Conservation (phyloP, 2,797 vertebrate genomes). For the Arrhamphus sclerolepis region DNA sequence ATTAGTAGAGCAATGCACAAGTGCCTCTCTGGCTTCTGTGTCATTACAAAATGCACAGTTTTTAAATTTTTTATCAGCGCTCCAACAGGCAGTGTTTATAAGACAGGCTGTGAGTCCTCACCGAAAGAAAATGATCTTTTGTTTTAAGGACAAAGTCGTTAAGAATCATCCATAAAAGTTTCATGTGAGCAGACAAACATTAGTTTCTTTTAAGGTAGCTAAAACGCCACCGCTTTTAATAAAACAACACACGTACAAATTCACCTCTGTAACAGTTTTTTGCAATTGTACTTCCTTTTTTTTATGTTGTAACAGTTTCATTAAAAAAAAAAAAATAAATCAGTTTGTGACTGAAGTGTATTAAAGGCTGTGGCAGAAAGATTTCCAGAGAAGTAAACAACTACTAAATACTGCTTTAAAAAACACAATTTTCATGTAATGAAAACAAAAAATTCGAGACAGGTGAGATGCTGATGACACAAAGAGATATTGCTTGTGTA, state of each 20-base stretch:
- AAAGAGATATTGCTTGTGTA: slow-evolving; percentile 2
- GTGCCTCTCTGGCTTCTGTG: no score
- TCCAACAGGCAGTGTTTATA: no score
- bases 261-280: slow-evolving; percentile 76
- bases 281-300: slow-evolving; percentile 56
- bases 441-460: background rate
- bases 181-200: background rate
- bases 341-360: slow-evolving; percentile 22
- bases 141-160: no score
- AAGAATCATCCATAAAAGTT: background rate
- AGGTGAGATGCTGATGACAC: slow-evolving; percentile 4
- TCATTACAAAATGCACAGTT: no score
- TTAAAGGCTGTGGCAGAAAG: slow-evolving; percentile 33
- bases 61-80: no score
- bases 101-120: slow-evolving; percentile 65
- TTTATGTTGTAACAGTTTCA: background rate
- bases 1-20: no score
- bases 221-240: slow-evolving; percentile 89
- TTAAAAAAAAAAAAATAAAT: slow-evolving; percentile 17
- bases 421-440: background rate
- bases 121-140: background rate
- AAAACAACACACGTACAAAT: slow-evolving; percentile 44
- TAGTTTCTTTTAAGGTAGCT: slow-evolving; percentile 79
- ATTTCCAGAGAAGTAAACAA: slow-evolving; percentile 19
- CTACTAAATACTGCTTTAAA: background rate